Evolutionary conservation across 2,888 invertebrate species (phyloP).

Genomic region (Noctuana brunneofusca): DNA sequence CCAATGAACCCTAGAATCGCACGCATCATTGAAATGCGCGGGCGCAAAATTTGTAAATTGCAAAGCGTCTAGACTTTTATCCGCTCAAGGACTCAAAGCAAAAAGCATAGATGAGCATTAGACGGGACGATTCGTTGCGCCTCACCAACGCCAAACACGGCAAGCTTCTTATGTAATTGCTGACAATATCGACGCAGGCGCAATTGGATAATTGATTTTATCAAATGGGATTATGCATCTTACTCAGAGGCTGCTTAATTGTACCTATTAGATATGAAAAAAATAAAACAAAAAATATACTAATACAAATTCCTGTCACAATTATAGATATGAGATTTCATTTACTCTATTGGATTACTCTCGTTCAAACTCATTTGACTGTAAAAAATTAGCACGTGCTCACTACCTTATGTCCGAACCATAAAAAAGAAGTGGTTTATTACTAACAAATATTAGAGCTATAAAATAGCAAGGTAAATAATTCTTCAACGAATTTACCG

Average conservation of each 20-base stretch:
- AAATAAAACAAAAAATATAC: background rate
- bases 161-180: slow-evolving; percentile 53
- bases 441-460: background rate
- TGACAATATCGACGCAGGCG: slow-evolving; percentile 53
- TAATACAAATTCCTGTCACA: background rate
- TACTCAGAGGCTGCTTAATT: slow-evolving; percentile 14
- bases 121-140: slow-evolving; percentile 62
- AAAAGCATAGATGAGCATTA: slow-evolving; percentile 55
- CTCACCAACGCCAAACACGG: slow-evolving; percentile 48
- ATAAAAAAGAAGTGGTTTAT: slow-evolving; percentile 12
- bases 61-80: slow-evolving; percentile 74
- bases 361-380: slow-evolving; percentile 1
- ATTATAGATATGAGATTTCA: slow-evolving; percentile 2
- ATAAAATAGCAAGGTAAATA: slow-evolving; percentile 6
- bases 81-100: slow-evolving; percentile 62
- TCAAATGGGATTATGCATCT: slow-evolving; percentile 21
- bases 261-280: slow-evolving; percentile 2
- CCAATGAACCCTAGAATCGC: slow-evolving; percentile 71
- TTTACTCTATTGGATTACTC: background rate
- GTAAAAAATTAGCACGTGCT: slow-evolving; percentile 17
- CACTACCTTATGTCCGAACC: background rate
- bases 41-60: slow-evolving; percentile 75
- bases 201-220: slow-evolving; percentile 37
- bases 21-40: slow-evolving; percentile 75
- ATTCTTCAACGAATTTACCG: background rate